Percentiles rank a stretch among this genome's conserved stretches.
These are phyloP conservation scores for Drosophila neotestacea DNA, from an alignment of 2,888 invertebrate species.

Conservation along the genomic window DNA sequence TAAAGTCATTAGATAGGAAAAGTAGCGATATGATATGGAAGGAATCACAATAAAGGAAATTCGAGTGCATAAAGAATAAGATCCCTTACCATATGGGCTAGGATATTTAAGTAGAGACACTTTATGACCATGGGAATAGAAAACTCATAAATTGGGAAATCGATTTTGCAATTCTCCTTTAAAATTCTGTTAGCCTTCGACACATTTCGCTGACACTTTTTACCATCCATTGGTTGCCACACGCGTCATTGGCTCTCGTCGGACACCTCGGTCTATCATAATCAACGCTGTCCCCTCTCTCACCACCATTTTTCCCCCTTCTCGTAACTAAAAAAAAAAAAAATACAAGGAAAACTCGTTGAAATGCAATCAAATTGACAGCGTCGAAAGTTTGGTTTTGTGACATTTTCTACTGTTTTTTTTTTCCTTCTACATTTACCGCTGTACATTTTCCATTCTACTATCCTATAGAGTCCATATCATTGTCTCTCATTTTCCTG, in stretches of 20 bases:
- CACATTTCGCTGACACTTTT: constrained; percentile 6
- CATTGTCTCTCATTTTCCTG: constrained; percentile 11
- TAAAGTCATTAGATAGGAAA: too few relatives aligned
- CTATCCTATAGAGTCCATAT: constrained; percentile 4
- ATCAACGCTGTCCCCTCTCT: neutral
- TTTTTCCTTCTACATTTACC: neutral
- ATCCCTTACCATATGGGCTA: too few relatives aligned
- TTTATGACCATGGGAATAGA: too few relatives aligned
- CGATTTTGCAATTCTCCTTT: neutral
- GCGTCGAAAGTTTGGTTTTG: constrained; percentile 49
- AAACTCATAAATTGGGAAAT: neutral
- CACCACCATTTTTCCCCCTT: neutral
- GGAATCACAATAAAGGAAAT: too few relatives aligned
- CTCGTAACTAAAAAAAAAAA: neutral
- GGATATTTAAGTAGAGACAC: too few relatives aligned
- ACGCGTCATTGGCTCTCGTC: constrained; percentile 14
- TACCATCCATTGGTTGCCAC: neutral
- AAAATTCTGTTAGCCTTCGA: neutral
- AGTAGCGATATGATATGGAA: too few relatives aligned
- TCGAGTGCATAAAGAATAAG: too few relatives aligned
- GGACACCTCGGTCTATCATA: constrained; percentile 18
- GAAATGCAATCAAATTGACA: constrained; percentile 76
- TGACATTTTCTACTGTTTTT: constrained; percentile 18
- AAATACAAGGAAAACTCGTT: constrained; percentile 27
- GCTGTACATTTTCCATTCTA: neutral